Conservation (phyloP, 2,888 invertebrate species). For the Heliconius cydno region DNA sequence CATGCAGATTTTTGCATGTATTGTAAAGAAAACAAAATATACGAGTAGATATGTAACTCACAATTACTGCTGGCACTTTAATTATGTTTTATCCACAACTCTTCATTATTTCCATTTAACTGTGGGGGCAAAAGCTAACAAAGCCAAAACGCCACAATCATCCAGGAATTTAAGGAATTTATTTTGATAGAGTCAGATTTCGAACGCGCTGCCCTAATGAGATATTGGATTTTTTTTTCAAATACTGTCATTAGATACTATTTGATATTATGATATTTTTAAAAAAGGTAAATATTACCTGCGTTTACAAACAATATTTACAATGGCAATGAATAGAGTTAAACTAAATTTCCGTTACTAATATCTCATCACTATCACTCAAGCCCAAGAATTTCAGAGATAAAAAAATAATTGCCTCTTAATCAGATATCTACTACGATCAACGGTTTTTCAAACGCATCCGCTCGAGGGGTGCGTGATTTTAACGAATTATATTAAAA, state of each 20-base stretch:
- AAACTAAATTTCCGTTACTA: constrained; percentile 29
- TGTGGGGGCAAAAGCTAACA: too few relatives aligned
- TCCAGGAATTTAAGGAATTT: too few relatives aligned
- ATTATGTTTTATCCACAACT: too few relatives aligned
- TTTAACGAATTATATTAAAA: constrained; percentile 26
- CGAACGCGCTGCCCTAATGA: too few relatives aligned
- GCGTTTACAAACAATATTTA: neutral
- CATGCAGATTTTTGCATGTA: too few relatives aligned
- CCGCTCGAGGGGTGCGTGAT: constrained; percentile 43
- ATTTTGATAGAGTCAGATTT: too few relatives aligned
- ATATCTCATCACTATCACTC: constrained; percentile 7
- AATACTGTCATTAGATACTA: neutral
- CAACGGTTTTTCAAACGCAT: constrained; percentile 43
- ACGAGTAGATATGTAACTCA: too few relatives aligned
- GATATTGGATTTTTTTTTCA: too few relatives aligned
- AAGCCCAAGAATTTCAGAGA: constrained; percentile 28
- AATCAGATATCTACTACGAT: constrained; percentile 29
- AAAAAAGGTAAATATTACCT: neutral
- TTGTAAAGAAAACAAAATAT: too few relatives aligned
- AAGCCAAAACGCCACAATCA: too few relatives aligned
- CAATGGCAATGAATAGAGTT: neutral
- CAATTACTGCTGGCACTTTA: too few relatives aligned
- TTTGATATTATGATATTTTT: neutral
- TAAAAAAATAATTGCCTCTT: constrained; percentile 35
- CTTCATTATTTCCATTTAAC: too few relatives aligned